Base-by-base conservation (phyloP, 2,113 vertebrate genomes). In the Trichechus manatus region DNA sequence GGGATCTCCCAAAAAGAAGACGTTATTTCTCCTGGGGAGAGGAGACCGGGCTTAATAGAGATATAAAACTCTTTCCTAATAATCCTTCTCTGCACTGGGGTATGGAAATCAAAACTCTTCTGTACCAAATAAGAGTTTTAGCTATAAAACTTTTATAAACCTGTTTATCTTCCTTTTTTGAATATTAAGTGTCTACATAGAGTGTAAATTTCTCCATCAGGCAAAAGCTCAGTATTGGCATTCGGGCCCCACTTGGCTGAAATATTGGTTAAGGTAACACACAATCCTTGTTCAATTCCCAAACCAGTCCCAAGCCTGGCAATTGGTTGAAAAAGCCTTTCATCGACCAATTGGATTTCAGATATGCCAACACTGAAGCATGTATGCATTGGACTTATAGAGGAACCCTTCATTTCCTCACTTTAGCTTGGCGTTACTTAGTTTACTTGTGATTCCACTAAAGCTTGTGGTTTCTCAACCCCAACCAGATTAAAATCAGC, bases 81-180 rank as follows among this genome's bases (percentile, higher is more conserved):
- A 53, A 15, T 72, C 70, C n/a, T 87, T 77, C 23, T 87, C 22
- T 61, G 19, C 47, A 5, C 27, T 70, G 42, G 56, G 4, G 25
- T 44, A n/a, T 93, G 10, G 82, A 84, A 92, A 84, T 75, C 63
- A 94, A 87, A 87, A 92, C n/a, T 92, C 42, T 91, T 63, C 56
- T 50, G 1, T 74, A 77, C 63, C 14, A 74, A 78, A 59, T 72
- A 39, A 36, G 33, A 31, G 5, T 83, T n/a, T 77, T 77, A 87
- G 53, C 50, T 78, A 36, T 50, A 81, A 53, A 89, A 3, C 78
- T 85, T 61, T 89, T 86, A 77, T 36, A 61, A 91, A 39, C 23
- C 11, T 39, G 2, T 50, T 78, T 92, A 82, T 94, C 31, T 92
- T 96, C 36, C 20, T 39, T 91, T 94, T 93, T 90, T 64, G 9